Evolutionary conservation across 2,797 vertebrate genomes (phyloP).

Genomic region (Amblyraja radiata): DNA sequence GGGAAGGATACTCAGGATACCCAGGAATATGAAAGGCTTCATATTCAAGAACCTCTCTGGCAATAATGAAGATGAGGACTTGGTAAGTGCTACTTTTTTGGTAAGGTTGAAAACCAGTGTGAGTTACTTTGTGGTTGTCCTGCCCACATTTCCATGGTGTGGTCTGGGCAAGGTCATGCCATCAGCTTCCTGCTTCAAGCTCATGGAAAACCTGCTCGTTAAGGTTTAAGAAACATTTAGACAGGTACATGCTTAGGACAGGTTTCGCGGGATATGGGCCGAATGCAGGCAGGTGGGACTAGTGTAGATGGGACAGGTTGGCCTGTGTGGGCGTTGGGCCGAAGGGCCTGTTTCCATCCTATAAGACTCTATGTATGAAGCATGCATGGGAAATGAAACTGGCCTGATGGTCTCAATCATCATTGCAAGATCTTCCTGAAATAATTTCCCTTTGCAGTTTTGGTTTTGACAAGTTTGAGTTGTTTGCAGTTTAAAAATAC

Average conservation of each 20-base stretch:
- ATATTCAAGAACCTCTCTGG: background rate
- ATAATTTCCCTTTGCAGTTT: background rate
- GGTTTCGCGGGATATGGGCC: too few species aligned
- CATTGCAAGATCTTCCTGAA: background rate
- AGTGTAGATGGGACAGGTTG: too few species aligned
- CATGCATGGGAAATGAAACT: background rate
- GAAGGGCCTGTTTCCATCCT: too few species aligned
- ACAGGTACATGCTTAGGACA: too few species aligned
- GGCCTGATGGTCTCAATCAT: background rate
- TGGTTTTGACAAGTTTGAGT: background rate
- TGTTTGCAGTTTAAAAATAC: background rate
- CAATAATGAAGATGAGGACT: background rate
- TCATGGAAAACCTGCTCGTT: too few species aligned
- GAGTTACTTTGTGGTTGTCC: background rate
- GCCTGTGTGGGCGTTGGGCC: too few species aligned
- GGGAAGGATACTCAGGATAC: background rate
- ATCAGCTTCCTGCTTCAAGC: background rate
- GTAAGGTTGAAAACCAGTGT: background rate
- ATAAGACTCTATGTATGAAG: background rate
- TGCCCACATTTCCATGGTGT: background rate
- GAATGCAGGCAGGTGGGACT: too few species aligned
- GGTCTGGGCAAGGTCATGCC: background rate
- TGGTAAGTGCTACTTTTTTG: background rate
- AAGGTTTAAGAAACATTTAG: too few species aligned
- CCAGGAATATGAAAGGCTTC: background rate